A percentile compares a stretch with the other conserved stretches of the same genome.
These are phyloP conservation scores for Morus bassanus DNA, from an alignment of 2,797 vertebrate species.

Conservation along the genomic window DNA sequence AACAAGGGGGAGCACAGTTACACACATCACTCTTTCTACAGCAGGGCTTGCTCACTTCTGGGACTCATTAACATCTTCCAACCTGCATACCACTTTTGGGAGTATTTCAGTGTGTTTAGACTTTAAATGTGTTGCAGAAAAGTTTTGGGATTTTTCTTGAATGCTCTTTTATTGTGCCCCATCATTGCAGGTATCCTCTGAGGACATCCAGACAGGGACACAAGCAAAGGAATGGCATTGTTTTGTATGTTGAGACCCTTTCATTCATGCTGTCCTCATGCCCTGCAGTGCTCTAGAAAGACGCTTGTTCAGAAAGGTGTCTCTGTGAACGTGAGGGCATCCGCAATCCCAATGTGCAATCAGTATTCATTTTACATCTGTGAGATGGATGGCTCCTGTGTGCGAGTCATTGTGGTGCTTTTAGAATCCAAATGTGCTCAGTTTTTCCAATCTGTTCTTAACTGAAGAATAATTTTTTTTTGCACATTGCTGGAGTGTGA, in stretches of 20 bases:
- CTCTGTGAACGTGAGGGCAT: neutral
- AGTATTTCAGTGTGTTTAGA: neutral
- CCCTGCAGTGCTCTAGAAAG: neutral
- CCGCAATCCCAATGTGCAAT: neutral
- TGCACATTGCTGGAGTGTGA: neutral
- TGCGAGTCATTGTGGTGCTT: accelerated
- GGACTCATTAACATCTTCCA: neutral
- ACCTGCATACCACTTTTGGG: neutral
- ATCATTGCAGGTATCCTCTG: neutral
- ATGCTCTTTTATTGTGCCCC: neutral
- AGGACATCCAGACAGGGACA: neutral
- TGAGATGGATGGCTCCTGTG: neutral
- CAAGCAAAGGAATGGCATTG: neutral
- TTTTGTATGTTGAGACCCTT: neutral
- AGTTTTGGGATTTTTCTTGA: neutral
- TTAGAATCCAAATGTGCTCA: neutral
- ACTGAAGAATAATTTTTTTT: neutral
- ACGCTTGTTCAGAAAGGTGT: neutral
- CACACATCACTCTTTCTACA: neutral
- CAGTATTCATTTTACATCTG: neutral
- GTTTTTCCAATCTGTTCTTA: neutral
- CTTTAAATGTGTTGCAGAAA: neutral
- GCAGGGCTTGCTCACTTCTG: neutral
- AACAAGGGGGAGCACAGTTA: neutral
- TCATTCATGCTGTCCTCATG: accelerated